Evolutionary conservation across 2,888 invertebrate species (phyloP).

Genomic region (Standfussiana lucernea): DNA sequence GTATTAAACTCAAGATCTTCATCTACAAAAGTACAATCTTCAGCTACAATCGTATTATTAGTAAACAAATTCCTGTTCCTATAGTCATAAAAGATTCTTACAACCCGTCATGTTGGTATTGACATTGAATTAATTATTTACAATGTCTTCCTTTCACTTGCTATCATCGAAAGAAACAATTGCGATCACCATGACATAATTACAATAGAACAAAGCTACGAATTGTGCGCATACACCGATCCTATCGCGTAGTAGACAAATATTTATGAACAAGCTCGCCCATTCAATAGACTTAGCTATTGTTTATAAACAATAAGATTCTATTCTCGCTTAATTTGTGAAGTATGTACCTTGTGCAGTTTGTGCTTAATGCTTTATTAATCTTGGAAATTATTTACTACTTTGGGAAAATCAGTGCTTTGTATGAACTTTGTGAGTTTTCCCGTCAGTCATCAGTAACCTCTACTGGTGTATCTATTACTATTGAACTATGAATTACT

Average conservation of each 20-base stretch:
- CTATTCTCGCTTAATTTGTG: slow-evolving; percentile 57
- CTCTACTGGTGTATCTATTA: not conserved
- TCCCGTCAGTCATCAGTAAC: slow-evolving; percentile 18
- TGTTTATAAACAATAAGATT: slow-evolving; percentile 63
- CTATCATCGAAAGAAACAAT: slow-evolving; percentile 56
- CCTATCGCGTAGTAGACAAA: slow-evolving; percentile 58
- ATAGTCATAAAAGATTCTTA: not conserved
- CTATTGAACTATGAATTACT: not conserved
- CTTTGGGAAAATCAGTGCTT: slow-evolving; percentile 37
- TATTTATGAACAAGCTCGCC: slow-evolving; percentile 59
- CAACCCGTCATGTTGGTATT: slow-evolving; percentile 36
- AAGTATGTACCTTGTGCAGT: slow-evolving; percentile 42
- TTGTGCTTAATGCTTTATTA: slow-evolving; percentile 48
- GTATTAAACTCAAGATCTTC: not conserved
- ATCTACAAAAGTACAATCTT: not conserved
- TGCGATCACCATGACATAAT: slow-evolving; percentile 66
- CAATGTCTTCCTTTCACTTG: slow-evolving; percentile 55
- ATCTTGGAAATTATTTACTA: slow-evolving; percentile 18
- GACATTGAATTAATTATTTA: slow-evolving; percentile 53
- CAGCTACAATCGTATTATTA: not conserved
- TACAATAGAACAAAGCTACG: slow-evolving; percentile 58
- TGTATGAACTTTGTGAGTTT: not conserved
- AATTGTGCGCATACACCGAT: slow-evolving; percentile 53
- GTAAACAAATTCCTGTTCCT: slow-evolving; percentile 23
- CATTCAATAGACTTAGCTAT: slow-evolving; percentile 61